Conservation (phyloP, 64 coral and sea anemone genomes). For the Exaiptasia diaphana region DNA sequence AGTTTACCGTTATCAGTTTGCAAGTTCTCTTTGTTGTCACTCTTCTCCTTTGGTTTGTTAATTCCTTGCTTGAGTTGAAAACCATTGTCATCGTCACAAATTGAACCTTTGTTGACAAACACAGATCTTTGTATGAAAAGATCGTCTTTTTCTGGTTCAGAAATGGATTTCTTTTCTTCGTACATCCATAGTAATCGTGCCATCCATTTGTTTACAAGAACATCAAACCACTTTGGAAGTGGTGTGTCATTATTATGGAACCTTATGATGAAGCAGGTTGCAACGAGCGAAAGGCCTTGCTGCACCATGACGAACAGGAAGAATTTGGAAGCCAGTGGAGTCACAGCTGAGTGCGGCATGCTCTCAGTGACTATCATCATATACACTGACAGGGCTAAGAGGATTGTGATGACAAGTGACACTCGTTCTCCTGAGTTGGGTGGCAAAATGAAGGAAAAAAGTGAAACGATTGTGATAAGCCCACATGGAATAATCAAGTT, state of each 20-base stretch:
- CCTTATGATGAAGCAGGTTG: conserved; percentile 48
- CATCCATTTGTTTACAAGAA: conserved; percentile 27
- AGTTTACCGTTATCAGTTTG: too few relatives aligned
- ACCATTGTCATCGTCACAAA: too few relatives aligned
- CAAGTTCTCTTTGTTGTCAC: too few relatives aligned
- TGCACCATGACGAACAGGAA: conserved; percentile 33
- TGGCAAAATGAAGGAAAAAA: conserved; percentile 53
- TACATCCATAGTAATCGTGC: conserved; percentile 19
- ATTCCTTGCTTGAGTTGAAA: too few relatives aligned
- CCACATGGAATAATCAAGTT: conserved; percentile 50
- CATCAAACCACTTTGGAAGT: neutral
- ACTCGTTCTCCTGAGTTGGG: conserved; percentile 58
- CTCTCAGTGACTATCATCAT: conserved; percentile 50
- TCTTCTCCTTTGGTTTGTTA: too few relatives aligned
- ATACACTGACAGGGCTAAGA: conserved; percentile 55
- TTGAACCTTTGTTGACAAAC: too few relatives aligned
- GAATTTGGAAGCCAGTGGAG: conserved; percentile 38
- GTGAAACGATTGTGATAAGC: conserved; percentile 41
- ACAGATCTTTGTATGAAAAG: too few relatives aligned
- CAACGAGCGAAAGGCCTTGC: conserved; percentile 21
- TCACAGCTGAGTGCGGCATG: conserved; percentile 46
- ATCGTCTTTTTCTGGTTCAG: neutral
- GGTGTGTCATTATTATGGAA: conserved; percentile 13
- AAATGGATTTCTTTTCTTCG: too few relatives aligned
- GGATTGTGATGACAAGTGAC: conserved; percentile 61